Conservation (phyloP, 2,888 invertebrate species). For the Polylopha cassiicola region DNA sequence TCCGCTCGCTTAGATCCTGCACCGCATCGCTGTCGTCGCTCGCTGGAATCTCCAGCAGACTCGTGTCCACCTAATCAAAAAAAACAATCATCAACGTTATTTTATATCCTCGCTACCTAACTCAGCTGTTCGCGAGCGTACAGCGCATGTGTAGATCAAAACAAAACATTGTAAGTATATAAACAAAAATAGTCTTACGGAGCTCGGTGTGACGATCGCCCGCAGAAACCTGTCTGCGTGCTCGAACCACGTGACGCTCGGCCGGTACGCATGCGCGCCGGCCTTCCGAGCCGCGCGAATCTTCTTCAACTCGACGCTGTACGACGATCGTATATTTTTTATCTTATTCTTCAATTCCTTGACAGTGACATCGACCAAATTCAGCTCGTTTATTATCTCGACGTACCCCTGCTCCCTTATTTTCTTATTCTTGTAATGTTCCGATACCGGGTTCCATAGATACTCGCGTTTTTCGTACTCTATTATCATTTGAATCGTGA, state of each 20-base stretch:
- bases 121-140: slow-evolving; percentile 25
- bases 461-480: slow-evolving; percentile 73
- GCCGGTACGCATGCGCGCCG: slow-evolving; percentile 75
- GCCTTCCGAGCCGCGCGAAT: slow-evolving; percentile 74
- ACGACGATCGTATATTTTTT: slow-evolving; percentile 74
- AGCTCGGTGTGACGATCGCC: slow-evolving; percentile 75
- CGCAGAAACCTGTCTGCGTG: slow-evolving; percentile 76
- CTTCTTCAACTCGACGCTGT: slow-evolving; percentile 74
- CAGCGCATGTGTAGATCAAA: slow-evolving; percentile 36
- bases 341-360: slow-evolving; percentile 75
- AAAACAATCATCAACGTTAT: slow-evolving; percentile 3
- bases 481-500: slow-evolving; percentile 72
- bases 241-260: slow-evolving; percentile 76
- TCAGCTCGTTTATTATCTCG: slow-evolving; percentile 68
- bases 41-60: slow-evolving; percentile 62
- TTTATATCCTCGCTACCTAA: not conserved
- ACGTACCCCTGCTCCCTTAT: slow-evolving; percentile 71
- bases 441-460: slow-evolving; percentile 72
- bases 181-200: slow-evolving; percentile 54
- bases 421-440: slow-evolving; percentile 73
- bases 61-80: slow-evolving; percentile 60
- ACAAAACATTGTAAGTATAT: slow-evolving; percentile 26
- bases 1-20: slow-evolving; percentile 68
- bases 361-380: slow-evolving; percentile 67
- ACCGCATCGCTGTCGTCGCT: slow-evolving; percentile 72